Conservation (phyloP, 2,888 invertebrate species). For the Ichneumoninae sp. region DNA sequence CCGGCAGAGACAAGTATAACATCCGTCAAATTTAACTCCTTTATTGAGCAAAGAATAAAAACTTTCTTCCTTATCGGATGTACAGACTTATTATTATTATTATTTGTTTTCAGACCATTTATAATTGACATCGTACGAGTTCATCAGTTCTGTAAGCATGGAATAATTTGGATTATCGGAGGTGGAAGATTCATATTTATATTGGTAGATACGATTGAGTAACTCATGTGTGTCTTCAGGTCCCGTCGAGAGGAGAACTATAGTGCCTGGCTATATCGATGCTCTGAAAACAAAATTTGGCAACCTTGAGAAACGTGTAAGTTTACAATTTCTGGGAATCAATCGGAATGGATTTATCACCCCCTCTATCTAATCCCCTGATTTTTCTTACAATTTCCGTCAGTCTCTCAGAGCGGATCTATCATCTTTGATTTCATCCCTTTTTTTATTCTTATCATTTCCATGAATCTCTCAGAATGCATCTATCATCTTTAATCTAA, state of each 20-base stretch:
- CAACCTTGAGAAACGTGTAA: constrained; percentile 84
- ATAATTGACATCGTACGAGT: constrained; percentile 84
- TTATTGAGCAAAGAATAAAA: background rate
- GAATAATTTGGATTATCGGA: background rate
- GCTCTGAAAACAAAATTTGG: constrained; percentile 84
- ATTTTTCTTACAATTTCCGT: background rate
- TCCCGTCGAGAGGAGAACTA: constrained; percentile 75
- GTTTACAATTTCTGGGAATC: constrained; percentile 71
- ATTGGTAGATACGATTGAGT: background rate
- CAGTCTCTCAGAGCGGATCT: background rate
- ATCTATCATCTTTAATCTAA: too few relatives aligned
- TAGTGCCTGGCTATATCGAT: constrained; percentile 85
- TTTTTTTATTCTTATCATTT: background rate
- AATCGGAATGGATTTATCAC: background rate
- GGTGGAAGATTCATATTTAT: background rate
- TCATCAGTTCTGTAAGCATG: constrained; percentile 84
- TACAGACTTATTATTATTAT: background rate
- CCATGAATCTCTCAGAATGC: too few relatives aligned
- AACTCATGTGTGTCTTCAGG: constrained; percentile 69
- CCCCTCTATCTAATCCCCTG: background rate
- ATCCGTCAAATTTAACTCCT: background rate
- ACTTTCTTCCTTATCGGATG: background rate
- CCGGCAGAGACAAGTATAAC: constrained; percentile 55
- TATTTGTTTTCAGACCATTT: constrained; percentile 80
- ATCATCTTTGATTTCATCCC: background rate